Evolutionary conservation across 2,888 invertebrate genomes (phyloP).

Genomic region (Drosophila testacea): DNA sequence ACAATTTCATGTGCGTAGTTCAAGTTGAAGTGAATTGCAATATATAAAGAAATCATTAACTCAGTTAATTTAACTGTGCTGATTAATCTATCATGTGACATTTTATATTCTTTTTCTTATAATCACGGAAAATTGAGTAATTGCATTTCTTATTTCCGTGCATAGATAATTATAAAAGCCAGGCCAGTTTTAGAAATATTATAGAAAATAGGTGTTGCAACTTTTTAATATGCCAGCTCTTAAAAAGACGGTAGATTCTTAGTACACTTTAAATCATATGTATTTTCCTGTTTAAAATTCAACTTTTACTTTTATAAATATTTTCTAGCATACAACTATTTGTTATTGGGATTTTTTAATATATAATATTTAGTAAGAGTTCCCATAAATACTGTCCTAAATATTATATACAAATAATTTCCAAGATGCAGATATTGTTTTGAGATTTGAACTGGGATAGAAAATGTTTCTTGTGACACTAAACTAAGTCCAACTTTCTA

Average conservation of each 20-base stretch:
- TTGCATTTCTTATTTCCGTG: neutral
- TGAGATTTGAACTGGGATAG: neutral
- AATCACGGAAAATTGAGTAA: neutral
- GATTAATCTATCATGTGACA: neutral
- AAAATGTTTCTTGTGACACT: neutral
- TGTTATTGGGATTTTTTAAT: too few species aligned
- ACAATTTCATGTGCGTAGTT: slow-evolving; percentile 37
- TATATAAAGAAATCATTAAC: neutral
- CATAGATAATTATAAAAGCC: neutral
- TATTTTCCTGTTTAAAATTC: neutral
- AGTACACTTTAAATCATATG: too few species aligned
- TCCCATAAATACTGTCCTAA: too few species aligned
- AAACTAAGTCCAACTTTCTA: neutral
- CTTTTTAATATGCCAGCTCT: neutral
- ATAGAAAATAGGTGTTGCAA: neutral
- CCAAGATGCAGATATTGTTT: too few species aligned
- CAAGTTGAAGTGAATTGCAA: slow-evolving; percentile 36
- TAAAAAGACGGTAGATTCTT: too few species aligned
- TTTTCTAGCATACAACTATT: neutral
- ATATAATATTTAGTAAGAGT: too few species aligned
- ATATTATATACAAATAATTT: too few species aligned
- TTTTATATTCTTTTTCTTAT: neutral
- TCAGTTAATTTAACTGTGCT: neutral
- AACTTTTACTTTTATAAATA: neutral
- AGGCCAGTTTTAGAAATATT: neutral